Percentiles rank a stretch among this genome's conserved stretches.
These are phyloP conservation scores for Urocyon cinereoargenteus DNA, from an alignment of 2,797 vertebrate genomes.

Conservation along the genomic window DNA sequence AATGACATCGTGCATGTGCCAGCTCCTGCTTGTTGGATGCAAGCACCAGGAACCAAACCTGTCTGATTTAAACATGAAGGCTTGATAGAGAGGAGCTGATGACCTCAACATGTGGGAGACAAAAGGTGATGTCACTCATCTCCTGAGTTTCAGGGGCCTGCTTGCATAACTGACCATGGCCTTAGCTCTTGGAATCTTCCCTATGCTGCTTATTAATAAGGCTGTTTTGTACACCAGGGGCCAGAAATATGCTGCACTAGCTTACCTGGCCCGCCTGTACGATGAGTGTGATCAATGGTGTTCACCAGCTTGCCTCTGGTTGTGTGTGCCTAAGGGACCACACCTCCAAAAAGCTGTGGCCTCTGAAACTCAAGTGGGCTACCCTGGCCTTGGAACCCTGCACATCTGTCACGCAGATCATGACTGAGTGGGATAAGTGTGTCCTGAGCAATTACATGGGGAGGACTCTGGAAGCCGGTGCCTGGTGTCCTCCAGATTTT, in stretches of 20 bases:
- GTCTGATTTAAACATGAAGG: neutral
- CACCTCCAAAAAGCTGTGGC: fast-evolving
- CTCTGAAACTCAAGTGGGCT: fast-evolving
- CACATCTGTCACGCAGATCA: neutral
- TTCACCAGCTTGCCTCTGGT: neutral
- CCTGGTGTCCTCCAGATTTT: fast-evolving
- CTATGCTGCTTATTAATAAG: neutral
- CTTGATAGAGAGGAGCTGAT: neutral
- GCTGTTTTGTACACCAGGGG: no score
- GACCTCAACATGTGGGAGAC: fast-evolving
- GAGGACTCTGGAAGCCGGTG: fast-evolving
- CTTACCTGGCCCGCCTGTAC: no score
- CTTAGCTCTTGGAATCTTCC: neutral
- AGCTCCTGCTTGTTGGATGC: neutral
- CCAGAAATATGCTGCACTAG: no score
- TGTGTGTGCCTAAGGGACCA: neutral
- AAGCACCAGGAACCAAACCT: no score
- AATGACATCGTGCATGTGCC: neutral
- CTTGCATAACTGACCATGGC: neutral
- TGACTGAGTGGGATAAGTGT: fast-evolving
- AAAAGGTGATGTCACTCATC: neutral
- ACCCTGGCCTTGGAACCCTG: neutral
- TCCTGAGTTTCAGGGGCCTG: neutral
- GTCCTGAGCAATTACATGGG: fast-evolving
- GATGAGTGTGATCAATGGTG: neutral